phyloP scores from a whole-genome alignment of 2,113 vertebrate species.

The Choloepus hoffmanni region DNA sequence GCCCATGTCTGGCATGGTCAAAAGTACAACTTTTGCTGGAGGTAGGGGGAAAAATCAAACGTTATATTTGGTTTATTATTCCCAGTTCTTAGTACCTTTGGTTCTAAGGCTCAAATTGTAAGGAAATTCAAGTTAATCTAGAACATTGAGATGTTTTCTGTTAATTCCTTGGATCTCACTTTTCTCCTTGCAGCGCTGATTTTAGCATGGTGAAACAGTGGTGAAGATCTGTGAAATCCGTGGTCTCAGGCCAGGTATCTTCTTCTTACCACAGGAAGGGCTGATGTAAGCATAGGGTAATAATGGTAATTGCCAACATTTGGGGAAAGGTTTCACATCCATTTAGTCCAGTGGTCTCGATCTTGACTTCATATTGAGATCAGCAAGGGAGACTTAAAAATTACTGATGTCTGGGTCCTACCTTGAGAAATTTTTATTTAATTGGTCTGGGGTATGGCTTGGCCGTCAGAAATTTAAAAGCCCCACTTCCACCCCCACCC shows the following conservation, averaged over 20 bases:
- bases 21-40: not conserved
- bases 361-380: not conserved
- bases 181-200: not conserved
- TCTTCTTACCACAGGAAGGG: not conserved
- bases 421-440: not conserved
- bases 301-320: not conserved
- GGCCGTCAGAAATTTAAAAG: too few species aligned
- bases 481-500: too few species aligned
- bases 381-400: not conserved
- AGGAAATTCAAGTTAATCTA: not conserved
- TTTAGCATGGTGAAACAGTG: not conserved
- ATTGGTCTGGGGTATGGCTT: not conserved
- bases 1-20: not conserved
- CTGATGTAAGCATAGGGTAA: not conserved
- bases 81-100: not conserved
- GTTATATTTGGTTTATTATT: not conserved
- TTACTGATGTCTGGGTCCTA: not conserved
- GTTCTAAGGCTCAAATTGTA: not conserved
- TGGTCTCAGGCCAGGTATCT: not conserved
- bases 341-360: not conserved
- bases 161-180: not conserved
- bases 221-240: not conserved
- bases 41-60: not conserved
- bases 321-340: not conserved
- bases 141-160: not conserved